These are phyloP conservation scores for Aspidiotus destructor DNA, from an alignment of 2,888 invertebrate genomes.

Conservation along the genomic window DNA sequence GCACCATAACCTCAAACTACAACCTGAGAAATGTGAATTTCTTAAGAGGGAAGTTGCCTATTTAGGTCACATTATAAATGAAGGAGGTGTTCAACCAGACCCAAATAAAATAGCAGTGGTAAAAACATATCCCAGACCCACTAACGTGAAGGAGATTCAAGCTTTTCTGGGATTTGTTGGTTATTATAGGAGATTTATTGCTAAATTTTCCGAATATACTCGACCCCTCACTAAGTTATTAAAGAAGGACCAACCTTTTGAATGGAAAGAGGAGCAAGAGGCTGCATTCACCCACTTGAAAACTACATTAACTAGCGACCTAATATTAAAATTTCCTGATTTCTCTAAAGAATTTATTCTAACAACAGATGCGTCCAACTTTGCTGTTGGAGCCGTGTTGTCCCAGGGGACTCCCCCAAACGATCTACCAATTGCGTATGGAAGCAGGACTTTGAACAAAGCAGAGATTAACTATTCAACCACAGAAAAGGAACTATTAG, in stretches of 20 bases:
- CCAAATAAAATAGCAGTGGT: neutral
- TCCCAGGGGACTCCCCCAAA: conserved; percentile 38
- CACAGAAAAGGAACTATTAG: conserved; percentile 39
- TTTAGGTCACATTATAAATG: neutral
- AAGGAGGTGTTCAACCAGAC: neutral
- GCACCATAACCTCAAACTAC: neutral
- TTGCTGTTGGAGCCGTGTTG: conserved; percentile 39
- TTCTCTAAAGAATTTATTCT: neutral
- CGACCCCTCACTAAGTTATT: neutral
- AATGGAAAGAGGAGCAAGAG: neutral
- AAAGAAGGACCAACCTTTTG: neutral
- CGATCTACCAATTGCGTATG: conserved; percentile 40
- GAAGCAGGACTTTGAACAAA: conserved; percentile 38
- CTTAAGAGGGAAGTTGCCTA: neutral
- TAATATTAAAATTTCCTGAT: neutral
- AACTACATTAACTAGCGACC: neutral
- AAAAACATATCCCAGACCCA: neutral
- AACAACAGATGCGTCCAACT: neutral
- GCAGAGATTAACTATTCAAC: conserved; percentile 38
- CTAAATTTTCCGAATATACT: neutral
- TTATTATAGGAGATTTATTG: neutral
- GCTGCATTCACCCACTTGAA: neutral
- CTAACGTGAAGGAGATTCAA: neutral
- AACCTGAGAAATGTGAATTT: neutral
- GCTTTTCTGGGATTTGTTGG: neutral